Base-by-base conservation (phyloP, 2,797 vertebrate species). In the Alosa sapidissima region DNA sequence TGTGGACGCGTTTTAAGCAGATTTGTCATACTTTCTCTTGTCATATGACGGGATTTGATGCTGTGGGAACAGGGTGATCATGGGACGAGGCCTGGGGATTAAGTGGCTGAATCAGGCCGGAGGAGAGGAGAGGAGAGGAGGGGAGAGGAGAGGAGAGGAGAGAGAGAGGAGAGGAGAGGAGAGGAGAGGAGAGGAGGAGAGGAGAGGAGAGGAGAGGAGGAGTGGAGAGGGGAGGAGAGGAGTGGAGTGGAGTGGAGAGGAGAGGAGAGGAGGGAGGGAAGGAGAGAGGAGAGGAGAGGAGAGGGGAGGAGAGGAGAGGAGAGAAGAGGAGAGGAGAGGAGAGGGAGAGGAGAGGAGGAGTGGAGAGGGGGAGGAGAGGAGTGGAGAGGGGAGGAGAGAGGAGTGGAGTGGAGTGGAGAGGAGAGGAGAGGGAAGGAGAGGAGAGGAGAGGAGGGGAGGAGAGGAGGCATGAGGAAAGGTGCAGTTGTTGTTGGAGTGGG, bases 21-120 rank as follows among this genome's bases (percentile, higher is more conserved):
- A 94, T 94, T 94, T 93, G 90, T 86, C 89, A 90, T 90, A 90
- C 92, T 92, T 91, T 90, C 88, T 92, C 85, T 89, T 90, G 55
- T 89, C 84, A 83, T 92, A 87, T 92, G 88, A 91, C 89, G 85
- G 88, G 86, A 91, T 91, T 92, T 92, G 92, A 92, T 68, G 28
- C 24, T 28, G 28, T 68, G 62, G 62, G 62, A 68, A 28, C 62
- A 81, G 65, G 87, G 88, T 91, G 91, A 91, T 94, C 93, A 95
- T 93, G 92, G 94, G 94, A 94, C 84, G 75, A 14, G 58, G 21
- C 55, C 16, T n/a, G 60, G 78, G 91, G 91, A 94, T 93, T 86
- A 86, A 81, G 82, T 88, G 75, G 49, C 60, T 81, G 41, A 16
- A 28, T 54, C 58, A 52, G 47, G 8, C 36, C 24, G 82, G 84